Percentiles rank a stretch among this genome's conserved stretches.
Conservation (phyloP, 1,140 invertebrate genomes). For the Battus philenor region DNA sequence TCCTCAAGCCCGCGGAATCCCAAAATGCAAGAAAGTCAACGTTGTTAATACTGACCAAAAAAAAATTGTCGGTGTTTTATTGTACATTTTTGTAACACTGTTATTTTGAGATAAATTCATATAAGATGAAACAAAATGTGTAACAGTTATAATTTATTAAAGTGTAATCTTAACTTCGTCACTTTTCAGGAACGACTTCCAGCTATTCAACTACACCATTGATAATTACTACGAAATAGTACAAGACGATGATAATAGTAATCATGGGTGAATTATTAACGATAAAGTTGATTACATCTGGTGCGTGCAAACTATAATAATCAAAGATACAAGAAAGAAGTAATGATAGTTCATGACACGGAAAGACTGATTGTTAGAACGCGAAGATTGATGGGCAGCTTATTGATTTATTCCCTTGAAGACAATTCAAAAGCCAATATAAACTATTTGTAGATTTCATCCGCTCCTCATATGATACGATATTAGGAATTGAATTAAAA, state of each 20-base stretch:
- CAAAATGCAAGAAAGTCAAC: too few relatives aligned
- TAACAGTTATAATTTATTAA: too few relatives aligned
- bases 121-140: too few relatives aligned
- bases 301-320: constrained; percentile 15
- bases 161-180: too few relatives aligned
- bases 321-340: constrained; percentile 28
- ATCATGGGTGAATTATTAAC: constrained; percentile 41
- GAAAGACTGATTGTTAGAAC: constrained; percentile 46
- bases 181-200: constrained; percentile 86
- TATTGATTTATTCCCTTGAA: constrained; percentile 28
- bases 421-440: constrained; percentile 26
- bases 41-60: too few relatives aligned
- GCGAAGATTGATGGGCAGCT: constrained; percentile 32
- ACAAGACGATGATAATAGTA: constrained; percentile 67
- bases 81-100: too few relatives aligned
- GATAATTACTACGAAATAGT: constrained; percentile 83
- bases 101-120: too few relatives aligned
- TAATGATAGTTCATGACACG: constrained; percentile 31
- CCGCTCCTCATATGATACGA: constrained; percentile 28
- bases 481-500: neutral
- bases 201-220: constrained; percentile 88
- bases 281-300: constrained; percentile 23
- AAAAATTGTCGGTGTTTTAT: too few relatives aligned
- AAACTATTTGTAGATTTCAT: constrained; percentile 21
- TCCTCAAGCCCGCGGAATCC: too few relatives aligned